Conservation (phyloP, 2,888 invertebrate species). For the Nasonovia ribisnigri region DNA sequence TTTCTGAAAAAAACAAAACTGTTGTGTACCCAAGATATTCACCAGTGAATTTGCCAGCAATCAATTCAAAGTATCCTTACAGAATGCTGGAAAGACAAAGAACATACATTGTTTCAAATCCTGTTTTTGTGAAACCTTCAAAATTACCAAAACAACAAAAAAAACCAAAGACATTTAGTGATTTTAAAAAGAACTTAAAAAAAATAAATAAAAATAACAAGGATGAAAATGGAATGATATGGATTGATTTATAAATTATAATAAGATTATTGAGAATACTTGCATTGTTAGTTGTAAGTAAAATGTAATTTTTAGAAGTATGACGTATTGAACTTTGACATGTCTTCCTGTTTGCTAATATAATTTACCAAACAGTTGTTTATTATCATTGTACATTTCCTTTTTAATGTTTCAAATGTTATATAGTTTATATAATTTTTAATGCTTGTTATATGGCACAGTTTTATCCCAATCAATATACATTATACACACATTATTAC, state of each 20-base stretch:
- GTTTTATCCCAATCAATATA: not conserved
- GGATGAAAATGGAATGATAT: slow-evolving; percentile 50
- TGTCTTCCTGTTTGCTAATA: not conserved
- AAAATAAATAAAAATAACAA: slow-evolving; percentile 48
- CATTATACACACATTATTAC: not conserved
- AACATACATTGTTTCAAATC: slow-evolving; percentile 57
- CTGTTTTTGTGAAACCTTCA: slow-evolving; percentile 49
- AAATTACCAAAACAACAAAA: slow-evolving; percentile 42
- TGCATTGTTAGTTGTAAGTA: slow-evolving; percentile 15
- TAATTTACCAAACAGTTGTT: not conserved
- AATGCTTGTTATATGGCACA: not conserved
- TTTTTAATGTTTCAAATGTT: not conserved
- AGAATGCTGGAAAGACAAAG: slow-evolving; percentile 52
- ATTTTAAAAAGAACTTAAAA: slow-evolving; percentile 47
- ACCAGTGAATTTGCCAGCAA: slow-evolving; percentile 44
- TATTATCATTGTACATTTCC: not conserved
- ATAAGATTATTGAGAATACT: not conserved
- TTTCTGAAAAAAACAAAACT: slow-evolving; percentile 25
- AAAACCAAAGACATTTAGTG: slow-evolving; percentile 44
- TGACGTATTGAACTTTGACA: not conserved
- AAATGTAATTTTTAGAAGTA: not conserved
- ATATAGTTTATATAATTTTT: not conserved
- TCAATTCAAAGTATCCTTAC: slow-evolving; percentile 41
- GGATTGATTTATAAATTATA: slow-evolving; percentile 48
- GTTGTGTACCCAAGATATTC: slow-evolving; percentile 42